Base-by-base conservation (phyloP, 2,888 invertebrate species). In the Nebria salina region DNA sequence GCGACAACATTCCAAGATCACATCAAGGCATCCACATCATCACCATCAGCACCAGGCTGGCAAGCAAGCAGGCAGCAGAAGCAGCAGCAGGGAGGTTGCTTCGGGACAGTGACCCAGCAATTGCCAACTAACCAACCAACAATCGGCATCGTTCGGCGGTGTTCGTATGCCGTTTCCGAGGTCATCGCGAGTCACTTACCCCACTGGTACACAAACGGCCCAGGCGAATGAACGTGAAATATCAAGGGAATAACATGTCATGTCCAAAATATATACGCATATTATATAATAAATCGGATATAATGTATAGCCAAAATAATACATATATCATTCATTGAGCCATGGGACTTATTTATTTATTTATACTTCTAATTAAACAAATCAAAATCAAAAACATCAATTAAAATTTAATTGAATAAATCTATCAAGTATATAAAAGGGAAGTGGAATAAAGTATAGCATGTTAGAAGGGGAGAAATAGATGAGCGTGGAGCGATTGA, bases 101-200 rank as follows among this genome's bases (percentile, higher is more conserved):
- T 86, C 87, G 88, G 88, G 88, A 87, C 88, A 88, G 86, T 88
- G 88, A 88, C 89, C 88, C 85, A 88, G 84, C 86, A 83, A 84
- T 77, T 66, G 77, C 77, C 68, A 77, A 78, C 73, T 84, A 82
- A 75, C 74, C 81, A n/a, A 66, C 41, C 72, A 26, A 34, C 34
- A 34, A 70, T 81, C 77, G 85, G 83, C 84, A 83, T 82, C 80
- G 72, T 82, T 86, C 86, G 86, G 84, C 84, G 83, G 83, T 85
- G 85, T 86, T 85, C 87, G 86, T 86, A 84, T 84, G 80, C 80
- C 43, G 85, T 85, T 86, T 87, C 86, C 87, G 89, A 88, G 92
- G 92, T 93, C 92, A 92, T 87, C 86, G 85, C 87, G 89, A 92
- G 92, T 93, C 92, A 92, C 91, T 92, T 92, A 92, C 92, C 92